These are phyloP conservation scores for Acromyrmex heyeri DNA, from an alignment of 1,140 invertebrate genomes.

Conservation along the genomic window DNA sequence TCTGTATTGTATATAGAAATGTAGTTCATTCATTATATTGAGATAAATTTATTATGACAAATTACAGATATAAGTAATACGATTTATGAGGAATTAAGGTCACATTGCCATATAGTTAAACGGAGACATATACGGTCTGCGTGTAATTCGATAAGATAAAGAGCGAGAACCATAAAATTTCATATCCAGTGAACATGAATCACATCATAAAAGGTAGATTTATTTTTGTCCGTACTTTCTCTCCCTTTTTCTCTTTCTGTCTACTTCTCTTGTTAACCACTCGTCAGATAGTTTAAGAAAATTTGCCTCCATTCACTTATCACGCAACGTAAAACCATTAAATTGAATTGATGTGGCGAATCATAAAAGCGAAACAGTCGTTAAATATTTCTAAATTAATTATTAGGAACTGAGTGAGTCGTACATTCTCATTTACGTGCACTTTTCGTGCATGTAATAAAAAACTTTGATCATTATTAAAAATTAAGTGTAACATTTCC, in stretches of 20 bases:
- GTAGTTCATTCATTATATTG: neutral
- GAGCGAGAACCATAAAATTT: constrained; percentile 12
- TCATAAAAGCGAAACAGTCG: constrained; percentile 18
- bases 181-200: neutral
- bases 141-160: constrained; percentile 32
- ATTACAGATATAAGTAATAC: constrained; percentile 11
- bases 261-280: neutral
- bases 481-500: constrained; percentile 16
- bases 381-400: constrained; percentile 45
- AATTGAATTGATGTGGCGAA: constrained; percentile 1
- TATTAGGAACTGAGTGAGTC: neutral
- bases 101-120: constrained; percentile 14
- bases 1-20: neutral
- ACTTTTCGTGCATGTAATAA: neutral
- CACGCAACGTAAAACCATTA: constrained; percentile 30
- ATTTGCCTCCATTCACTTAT: constrained; percentile 18
- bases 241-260: neutral
- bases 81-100: constrained; percentile 21
- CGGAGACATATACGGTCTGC: constrained; percentile 17
- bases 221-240: constrained; percentile 6
- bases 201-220: constrained; percentile 34
- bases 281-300: constrained; percentile 29
- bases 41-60: constrained; percentile 25
- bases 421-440: constrained; percentile 25
- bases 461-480: constrained; percentile 18